Evolutionary conservation across 2,888 invertebrate genomes (phyloP), one percentile per base, ranked within the genome.

Genomic region (Thecophora atra): DNA sequence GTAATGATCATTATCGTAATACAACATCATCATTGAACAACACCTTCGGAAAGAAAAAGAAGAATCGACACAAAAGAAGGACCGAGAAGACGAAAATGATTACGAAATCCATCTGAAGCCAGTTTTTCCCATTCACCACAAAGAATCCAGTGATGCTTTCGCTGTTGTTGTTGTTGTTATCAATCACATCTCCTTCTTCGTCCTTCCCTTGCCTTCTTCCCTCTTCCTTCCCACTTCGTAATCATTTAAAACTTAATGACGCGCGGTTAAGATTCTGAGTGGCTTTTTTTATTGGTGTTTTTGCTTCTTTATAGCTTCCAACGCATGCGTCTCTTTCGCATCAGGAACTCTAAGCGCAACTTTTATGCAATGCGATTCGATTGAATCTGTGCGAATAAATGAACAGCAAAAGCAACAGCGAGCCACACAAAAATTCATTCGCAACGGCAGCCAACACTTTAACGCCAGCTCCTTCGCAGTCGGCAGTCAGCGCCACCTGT

Each of bases 201-300:
- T 5, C 21, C n/a, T 2, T 24, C 15, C 17, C 30, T 60, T 30
- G 3, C 7, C 26, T 13, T 7, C 26, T 28, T 21, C 37, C n/a
- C n/a, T 51, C 13, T 17, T 26, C 19, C 42, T 63, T 28, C 72
- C 73, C 70, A 72, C 72, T 74, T 75, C 66, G 72, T 62, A 71
- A 73, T 74, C 77, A 79, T 77, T 79, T 78, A 47, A 47, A 79
- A 78, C 79, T 77, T 79, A 79, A 79, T 79, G 77, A 78, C 77
- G 76, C 77, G 73, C 74, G 73, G 26, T 47, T 51, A 21, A 44
- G 47, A 26, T 60, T 24, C 56, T 60, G 60, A n/a, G 28, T 30
- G 8, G 30, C 24, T n/a, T 30, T n/a, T 26, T n/a, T 60, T 26
- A 60, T 11, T 30, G 30, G 19, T 26, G 24, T 15, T 15, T 15